Conservation (phyloP, 2,888 invertebrate species). For the Ischnus inquisitorius region DNA sequence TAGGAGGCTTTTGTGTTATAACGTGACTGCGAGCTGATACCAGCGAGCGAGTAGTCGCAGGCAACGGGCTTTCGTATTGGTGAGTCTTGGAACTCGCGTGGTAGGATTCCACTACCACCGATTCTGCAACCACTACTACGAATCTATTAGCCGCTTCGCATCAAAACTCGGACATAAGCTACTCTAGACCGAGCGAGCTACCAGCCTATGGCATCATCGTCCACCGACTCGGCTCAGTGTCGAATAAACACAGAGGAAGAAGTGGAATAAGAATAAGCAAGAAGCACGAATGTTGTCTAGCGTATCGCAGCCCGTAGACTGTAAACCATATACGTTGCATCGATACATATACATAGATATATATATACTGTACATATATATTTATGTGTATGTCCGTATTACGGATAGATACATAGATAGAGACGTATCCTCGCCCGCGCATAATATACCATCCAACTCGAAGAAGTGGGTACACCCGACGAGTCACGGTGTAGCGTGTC, state of each 20-base stretch:
- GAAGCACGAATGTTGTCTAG: slow-evolving; percentile 41
- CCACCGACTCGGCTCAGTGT: not conserved
- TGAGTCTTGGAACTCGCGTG: not conserved
- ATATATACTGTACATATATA: not conserved
- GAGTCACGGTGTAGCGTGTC: slow-evolving; percentile 54
- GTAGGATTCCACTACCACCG: not conserved
- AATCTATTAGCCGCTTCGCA: not conserved
- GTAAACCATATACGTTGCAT: not conserved
- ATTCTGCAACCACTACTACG: not conserved
- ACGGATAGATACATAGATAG: slow-evolving; percentile 5
- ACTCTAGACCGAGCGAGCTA: not conserved
- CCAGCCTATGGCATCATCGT: slow-evolving; percentile 13
- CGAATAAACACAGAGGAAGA: slow-evolving; percentile 18
- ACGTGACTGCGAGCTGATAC: slow-evolving; percentile 35
- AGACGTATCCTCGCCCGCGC: slow-evolving; percentile 33
- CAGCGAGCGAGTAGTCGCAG: not conserved
- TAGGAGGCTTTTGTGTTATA: slow-evolving; percentile 33
- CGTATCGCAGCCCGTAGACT: not conserved
- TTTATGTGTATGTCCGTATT: not conserved
- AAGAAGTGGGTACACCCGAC: slow-evolving; percentile 60
- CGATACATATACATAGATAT: not conserved
- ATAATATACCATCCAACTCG: slow-evolving; percentile 44
- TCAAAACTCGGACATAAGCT: slow-evolving; percentile 2
- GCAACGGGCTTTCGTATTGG: not conserved
- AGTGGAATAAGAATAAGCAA: not conserved